These are phyloP conservation scores for Lampris megalopsis DNA, from an alignment of 2,113 vertebrate species.

Conservation along the genomic window DNA sequence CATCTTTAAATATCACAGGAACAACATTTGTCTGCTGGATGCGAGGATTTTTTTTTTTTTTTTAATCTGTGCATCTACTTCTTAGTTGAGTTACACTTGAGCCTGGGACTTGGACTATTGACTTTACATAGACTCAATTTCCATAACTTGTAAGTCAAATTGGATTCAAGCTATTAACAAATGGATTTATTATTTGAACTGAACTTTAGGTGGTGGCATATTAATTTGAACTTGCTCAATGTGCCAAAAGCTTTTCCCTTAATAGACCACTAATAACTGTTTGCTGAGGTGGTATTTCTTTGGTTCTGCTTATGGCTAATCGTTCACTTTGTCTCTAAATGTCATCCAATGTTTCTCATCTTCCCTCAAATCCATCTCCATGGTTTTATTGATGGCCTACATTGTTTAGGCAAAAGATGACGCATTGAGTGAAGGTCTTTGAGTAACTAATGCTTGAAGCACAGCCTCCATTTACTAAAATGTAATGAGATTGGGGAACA, in stretches of 20 bases:
- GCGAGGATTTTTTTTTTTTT: background rate
- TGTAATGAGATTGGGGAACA: too few relatives aligned
- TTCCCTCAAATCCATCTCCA: background rate
- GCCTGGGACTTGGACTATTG: background rate
- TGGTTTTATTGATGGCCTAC: background rate
- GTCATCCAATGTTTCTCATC: conserved; percentile 2
- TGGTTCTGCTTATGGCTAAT: conserved; percentile 16
- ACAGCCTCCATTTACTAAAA: too few relatives aligned
- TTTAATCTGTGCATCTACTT: background rate
- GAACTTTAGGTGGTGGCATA: background rate
- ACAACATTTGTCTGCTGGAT: conserved; percentile 1
- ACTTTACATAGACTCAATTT: background rate
- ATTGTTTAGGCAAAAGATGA: too few relatives aligned
- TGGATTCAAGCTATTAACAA: background rate
- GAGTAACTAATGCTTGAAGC: too few relatives aligned
- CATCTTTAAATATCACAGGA: conserved; percentile 71
- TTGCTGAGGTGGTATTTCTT: conserved; percentile 9
- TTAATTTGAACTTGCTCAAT: background rate
- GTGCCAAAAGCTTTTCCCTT: background rate
- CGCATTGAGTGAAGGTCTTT: too few relatives aligned
- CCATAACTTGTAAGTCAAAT: background rate
- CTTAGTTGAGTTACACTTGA: background rate
- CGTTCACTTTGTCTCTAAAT: conserved; percentile 20
- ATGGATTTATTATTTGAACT: background rate
- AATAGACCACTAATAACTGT: background rate